phyloP scores from a whole-genome alignment of 1,140 invertebrate species.

The Drosophila bocki region DNA sequence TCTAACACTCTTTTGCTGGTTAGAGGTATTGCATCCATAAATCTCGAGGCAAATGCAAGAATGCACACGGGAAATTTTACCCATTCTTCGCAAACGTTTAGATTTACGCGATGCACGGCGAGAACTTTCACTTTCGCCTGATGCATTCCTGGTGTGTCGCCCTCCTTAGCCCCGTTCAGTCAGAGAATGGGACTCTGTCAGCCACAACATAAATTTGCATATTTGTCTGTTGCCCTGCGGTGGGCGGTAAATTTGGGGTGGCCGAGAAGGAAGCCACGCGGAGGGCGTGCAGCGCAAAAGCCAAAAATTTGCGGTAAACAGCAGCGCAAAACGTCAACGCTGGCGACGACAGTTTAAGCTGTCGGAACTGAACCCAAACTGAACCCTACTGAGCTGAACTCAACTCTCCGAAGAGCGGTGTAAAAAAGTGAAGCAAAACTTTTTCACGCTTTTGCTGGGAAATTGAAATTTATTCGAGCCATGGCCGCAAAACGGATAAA shows the following conservation, averaged over 20 bases:
- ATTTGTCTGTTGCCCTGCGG: conserved; percentile 62
- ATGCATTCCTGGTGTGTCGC: conserved; percentile 52
- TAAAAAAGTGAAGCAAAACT: conserved; percentile 36
- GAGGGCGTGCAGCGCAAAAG: conserved; percentile 61
- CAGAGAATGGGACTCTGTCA: conserved; percentile 55
- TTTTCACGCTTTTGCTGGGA: conserved; percentile 53
- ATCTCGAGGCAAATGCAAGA: conserved; percentile 53
- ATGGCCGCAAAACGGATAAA: conserved; percentile 70
- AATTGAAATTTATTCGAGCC: conserved; percentile 78
- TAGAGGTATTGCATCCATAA: conserved; percentile 48
- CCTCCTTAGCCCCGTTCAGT: conserved; percentile 5
- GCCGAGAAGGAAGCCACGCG: background rate
- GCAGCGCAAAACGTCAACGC: conserved; percentile 40
- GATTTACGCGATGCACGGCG: conserved; percentile 68
- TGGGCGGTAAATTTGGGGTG: conserved; percentile 6
- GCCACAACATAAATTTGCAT: conserved; percentile 77
- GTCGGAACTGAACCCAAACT: conserved; percentile 45
- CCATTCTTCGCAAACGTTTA: conserved; percentile 58
- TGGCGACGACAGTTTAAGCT: conserved; percentile 69
- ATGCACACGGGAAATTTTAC: conserved; percentile 69
- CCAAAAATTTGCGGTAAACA: conserved; percentile 81
- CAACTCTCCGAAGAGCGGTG: conserved; percentile 1
- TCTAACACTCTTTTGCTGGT: conserved; percentile 16
- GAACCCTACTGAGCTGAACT: conserved; percentile 11
- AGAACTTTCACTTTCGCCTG: conserved; percentile 80